Percentiles rank a stretch among this genome's conserved stretches.
Conservation (phyloP, 1,140 invertebrate genomes). For the Frieseomelitta varia region DNA sequence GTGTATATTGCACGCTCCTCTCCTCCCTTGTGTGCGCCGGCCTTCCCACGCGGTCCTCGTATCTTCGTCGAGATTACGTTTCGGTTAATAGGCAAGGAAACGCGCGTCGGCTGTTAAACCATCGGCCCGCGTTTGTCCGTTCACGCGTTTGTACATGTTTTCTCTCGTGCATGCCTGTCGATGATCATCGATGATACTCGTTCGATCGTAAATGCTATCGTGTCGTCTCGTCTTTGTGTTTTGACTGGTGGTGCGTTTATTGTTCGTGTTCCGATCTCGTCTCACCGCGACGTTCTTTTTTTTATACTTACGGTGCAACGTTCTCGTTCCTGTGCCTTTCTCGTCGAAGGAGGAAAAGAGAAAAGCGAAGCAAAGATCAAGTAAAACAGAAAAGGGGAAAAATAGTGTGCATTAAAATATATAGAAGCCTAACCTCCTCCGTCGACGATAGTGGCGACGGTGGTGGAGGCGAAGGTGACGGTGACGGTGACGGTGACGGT, state of each 20-base stretch:
- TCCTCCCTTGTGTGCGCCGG: conserved; percentile 4
- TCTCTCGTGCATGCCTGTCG: neutral
- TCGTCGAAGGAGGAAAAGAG: neutral
- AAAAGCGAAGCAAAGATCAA: neutral
- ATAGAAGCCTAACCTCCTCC: conserved; percentile 49
- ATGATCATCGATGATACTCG: neutral
- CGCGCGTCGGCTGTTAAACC: conserved; percentile 32
- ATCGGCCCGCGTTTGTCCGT: conserved; percentile 12
- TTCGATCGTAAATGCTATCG: neutral
- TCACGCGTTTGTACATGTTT: neutral
- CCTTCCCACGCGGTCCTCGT: conserved; percentile 44
- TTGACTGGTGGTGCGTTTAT: conserved; percentile 42
- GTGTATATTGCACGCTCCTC: conserved; percentile 31
- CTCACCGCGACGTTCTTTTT: conserved; percentile 37
- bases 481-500: conserved; percentile 58
- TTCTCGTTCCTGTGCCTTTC: conserved; percentile 33
- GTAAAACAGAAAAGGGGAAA: neutral
- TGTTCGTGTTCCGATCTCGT: conserved; percentile 28
- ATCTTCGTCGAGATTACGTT: conserved; percentile 48
- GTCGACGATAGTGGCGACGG: conserved; percentile 35
- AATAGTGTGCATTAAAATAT: neutral
- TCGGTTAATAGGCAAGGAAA: conserved; percentile 42
- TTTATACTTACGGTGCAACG: conserved; percentile 48
- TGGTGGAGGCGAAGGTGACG: conserved; percentile 24
- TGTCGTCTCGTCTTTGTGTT: conserved; percentile 21